These are phyloP conservation scores for Drosophila aldrichi DNA, from an alignment of 2,888 invertebrate species.

Conservation along the genomic window DNA sequence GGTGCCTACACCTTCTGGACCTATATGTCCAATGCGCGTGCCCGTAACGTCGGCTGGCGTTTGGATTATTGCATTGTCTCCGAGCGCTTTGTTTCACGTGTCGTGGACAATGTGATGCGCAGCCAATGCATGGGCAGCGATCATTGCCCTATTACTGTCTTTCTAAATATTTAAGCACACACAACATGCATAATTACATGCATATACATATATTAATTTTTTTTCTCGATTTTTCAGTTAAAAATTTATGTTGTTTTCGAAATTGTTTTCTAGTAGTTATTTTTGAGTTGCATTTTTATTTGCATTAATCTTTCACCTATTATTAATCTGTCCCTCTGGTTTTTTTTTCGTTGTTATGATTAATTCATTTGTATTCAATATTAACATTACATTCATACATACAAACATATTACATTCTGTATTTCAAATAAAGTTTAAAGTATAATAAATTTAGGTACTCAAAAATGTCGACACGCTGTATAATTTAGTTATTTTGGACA, in stretches of 20 bases:
- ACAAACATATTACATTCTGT: slow-evolving; percentile 26
- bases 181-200: neutral
- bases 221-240: neutral
- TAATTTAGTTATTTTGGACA: slow-evolving; percentile 34
- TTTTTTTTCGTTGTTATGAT: slow-evolving; percentile 8
- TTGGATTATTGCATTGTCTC: slow-evolving; percentile 98
- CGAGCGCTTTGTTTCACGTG: slow-evolving; percentile 89
- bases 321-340: neutral
- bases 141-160: slow-evolving; percentile 96
- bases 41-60: slow-evolving; percentile 98
- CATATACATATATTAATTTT: neutral
- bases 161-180: slow-evolving; percentile 86
- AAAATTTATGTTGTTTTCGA: neutral
- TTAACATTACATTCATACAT: neutral
- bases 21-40: slow-evolving; percentile 94
- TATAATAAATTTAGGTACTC: slow-evolving; percentile 13
- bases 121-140: slow-evolving; percentile 95
- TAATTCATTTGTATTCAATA: slow-evolving; percentile 2
- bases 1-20: slow-evolving; percentile 98
- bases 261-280: slow-evolving; percentile 6
- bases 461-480: slow-evolving; percentile 17
- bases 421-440: slow-evolving; percentile 46
- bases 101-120: slow-evolving; percentile 95
- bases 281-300: neutral
- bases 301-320: neutral